Base-by-base conservation (phyloP, 1,140 invertebrate species). In the Dreissena polymorpha region DNA sequence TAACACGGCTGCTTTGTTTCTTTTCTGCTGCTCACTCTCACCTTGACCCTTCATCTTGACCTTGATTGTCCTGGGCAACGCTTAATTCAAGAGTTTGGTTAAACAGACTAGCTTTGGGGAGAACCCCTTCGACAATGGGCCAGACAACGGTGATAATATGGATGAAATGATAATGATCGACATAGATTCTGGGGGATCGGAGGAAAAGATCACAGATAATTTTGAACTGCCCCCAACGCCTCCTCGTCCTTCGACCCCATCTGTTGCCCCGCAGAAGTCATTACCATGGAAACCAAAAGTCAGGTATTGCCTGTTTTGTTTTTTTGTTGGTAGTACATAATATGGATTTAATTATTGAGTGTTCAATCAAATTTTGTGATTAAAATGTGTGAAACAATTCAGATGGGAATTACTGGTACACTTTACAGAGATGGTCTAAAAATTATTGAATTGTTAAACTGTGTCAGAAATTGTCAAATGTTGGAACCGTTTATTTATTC, bases 251-350 rank as follows among this genome's bases (percentile, higher is more conserved):
- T 88, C 90, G 7, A 89, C 89, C 12, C 89, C 91, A 21, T 89
- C 87, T 29, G 73, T 89, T 10, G 75, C 80, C 18, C 90, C 89
- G 18, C 90, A 90, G 21, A 92, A 91, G 79, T 95, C 96, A 79
- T 94, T 99, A 84, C 98, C 98, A 0, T 99, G 98, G 98, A 95
- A 96, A 85, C 97, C 98, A 12, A 99, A 99, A 95, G 98, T 99
- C 78, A 92, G 92, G 91, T 92, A 81, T n/a, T n/a, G n/a, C n/a
- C n/a, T n/a, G n/a, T n/a, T n/a, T n/a, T n/a, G n/a, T n/a, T n/a
- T n/a, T 25, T 53, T 0, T 55, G 27, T 73, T 71, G 12, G 12
- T 57, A 13, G n/a, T 57, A n/a, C 10, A 55, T 51, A n/a, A n/a
- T n/a, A n/a, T n/a, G n/a, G n/a, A n/a, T n/a, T n/a, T n/a, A n/a